Evolutionary conservation across 1,140 invertebrate genomes (phyloP).

Genomic region (Ips typographus): DNA sequence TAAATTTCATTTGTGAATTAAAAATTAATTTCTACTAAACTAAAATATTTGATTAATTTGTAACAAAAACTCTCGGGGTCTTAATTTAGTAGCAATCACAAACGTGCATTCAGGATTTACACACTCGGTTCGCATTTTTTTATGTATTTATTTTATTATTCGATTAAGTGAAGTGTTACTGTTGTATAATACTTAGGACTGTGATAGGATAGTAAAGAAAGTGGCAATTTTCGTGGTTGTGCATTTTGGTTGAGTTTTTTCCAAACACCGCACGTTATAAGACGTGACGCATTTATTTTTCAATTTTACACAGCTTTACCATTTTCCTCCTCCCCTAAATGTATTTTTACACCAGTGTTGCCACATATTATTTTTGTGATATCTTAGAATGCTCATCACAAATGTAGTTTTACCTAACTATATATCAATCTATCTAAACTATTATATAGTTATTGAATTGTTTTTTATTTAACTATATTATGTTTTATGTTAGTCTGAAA

Average conservation of each 20-base stretch:
- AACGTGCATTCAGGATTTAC: not conserved
- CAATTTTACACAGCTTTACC: not conserved
- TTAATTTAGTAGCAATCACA: not conserved
- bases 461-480: no score
- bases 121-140: not conserved
- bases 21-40: not conserved
- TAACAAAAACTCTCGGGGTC: no score
- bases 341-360: not conserved
- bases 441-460: no score
- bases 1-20: not conserved
- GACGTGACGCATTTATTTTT: no score
- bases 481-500: no score
- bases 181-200: constrained; percentile 45
- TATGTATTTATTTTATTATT: constrained; percentile 23
- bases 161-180: constrained; percentile 20
- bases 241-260: constrained; percentile 1
- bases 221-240: constrained; percentile 33
- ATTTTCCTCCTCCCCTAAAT: constrained; percentile 1
- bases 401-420: constrained; percentile 20
- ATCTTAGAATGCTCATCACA: constrained; percentile 49
- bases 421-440: no score
- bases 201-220: constrained; percentile 45
- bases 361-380: constrained; percentile 42
- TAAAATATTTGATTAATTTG: no score
- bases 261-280: no score